Conservation (phyloP, 2,797 vertebrate species). For the Heteromormyrus szaboi region DNA sequence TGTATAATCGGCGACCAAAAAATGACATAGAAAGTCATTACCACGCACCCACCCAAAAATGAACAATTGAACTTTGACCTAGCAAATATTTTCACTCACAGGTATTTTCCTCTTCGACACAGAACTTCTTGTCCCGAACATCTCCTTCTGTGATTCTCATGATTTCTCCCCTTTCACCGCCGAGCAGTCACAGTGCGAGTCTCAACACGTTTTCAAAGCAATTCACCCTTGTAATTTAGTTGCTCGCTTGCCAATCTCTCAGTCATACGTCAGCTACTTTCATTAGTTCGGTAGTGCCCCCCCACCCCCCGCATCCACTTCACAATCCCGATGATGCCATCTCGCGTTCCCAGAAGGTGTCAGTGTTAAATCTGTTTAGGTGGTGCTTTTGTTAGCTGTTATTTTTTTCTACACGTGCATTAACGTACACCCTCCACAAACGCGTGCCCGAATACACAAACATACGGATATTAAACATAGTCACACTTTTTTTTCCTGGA, state of each 20-base stretch:
- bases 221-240: constrained; percentile 11
- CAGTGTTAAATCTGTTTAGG: constrained; percentile 12
- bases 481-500: neutral
- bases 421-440: neutral
- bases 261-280: constrained; percentile 16
- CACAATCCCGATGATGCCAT: neutral
- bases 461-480: neutral
- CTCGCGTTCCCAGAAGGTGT: constrained; percentile 6
- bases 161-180: neutral
- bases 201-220: constrained; percentile 21
- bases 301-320: neutral
- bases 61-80: constrained; percentile 8
- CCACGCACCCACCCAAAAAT: neutral
- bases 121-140: neutral
- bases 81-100: constrained; percentile 18
- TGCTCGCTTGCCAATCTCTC: constrained; percentile 12
- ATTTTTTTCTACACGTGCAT: neutral
- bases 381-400: neutral
- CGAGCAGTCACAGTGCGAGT: constrained; percentile 1
- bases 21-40: neutral
- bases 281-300: constrained; percentile 6
- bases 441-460: neutral
- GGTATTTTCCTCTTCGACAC: constrained; percentile 1
- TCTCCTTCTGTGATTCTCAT: neutral
- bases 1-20: neutral